Evolutionary conservation across 2,888 invertebrate genomes (phyloP).

Genomic region (Tachina lurida): DNA sequence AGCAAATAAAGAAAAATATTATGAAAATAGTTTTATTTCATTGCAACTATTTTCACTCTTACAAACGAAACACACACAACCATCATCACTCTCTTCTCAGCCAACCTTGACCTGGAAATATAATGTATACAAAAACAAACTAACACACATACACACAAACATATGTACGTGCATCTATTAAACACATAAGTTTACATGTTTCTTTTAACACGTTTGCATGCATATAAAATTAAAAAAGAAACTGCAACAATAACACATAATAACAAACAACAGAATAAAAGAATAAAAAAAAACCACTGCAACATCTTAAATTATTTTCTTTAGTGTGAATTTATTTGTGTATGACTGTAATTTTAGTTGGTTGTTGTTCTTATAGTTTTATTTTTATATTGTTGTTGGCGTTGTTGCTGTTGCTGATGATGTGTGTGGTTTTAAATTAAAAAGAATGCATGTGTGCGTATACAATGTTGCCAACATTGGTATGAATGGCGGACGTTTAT

Average conservation of each 20-base stretch:
- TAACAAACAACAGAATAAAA: constrained; percentile 5
- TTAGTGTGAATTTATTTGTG: constrained; percentile 43
- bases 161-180: not conserved
- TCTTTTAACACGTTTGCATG: constrained; percentile 29
- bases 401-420: constrained; percentile 7
- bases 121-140: constrained; percentile 9
- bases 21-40: constrained; percentile 7
- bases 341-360: not conserved
- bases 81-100: constrained; percentile 62
- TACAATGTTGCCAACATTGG: constrained; percentile 18
- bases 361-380: not conserved
- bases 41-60: constrained; percentile 9
- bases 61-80: constrained; percentile 43
- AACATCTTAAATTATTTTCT: constrained; percentile 67
- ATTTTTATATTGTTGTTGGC: constrained; percentile 26
- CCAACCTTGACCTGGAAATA: constrained; percentile 82
- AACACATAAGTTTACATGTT: not conserved
- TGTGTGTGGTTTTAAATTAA: constrained; percentile 10
- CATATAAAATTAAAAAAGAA: constrained; percentile 17
- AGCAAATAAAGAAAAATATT: constrained; percentile 30
- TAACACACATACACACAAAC: not conserved
- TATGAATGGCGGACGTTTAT: not conserved
- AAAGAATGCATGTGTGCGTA: not conserved
- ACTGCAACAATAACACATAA: constrained; percentile 28
- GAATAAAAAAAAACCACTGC: constrained; percentile 43